Conservation (phyloP, 2,113 vertebrate species). For the Myodes glareolus region DNA sequence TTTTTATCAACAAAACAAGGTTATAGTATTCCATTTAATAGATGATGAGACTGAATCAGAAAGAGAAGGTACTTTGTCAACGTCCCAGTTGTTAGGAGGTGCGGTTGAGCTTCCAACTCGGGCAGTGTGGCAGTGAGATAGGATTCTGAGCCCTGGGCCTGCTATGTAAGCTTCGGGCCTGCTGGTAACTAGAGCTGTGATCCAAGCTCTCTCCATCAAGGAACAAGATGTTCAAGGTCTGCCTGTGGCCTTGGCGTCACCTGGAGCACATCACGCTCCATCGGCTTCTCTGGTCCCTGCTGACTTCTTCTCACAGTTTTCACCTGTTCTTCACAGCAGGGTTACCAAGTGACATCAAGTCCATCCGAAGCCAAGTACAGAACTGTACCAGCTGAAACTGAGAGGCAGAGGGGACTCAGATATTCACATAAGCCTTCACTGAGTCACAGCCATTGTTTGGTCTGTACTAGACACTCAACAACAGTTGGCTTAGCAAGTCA, state of each 20-base stretch:
- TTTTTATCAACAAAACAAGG: slow-evolving; percentile 34
- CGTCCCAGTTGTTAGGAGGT: not conserved
- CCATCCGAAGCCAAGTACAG: not conserved
- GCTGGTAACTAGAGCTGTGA: not conserved
- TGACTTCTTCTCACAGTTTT: not conserved
- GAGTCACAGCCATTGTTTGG: not conserved
- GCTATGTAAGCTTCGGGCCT: not conserved
- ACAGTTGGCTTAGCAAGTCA: not conserved
- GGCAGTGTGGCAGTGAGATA: not conserved
- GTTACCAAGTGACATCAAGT: not conserved
- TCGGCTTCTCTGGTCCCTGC: not conserved
- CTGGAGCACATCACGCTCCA: not conserved
- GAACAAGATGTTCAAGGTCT: not conserved
- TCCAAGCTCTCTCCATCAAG: not conserved
- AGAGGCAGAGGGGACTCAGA: not conserved
- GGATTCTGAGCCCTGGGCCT: not conserved
- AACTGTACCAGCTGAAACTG: not conserved
- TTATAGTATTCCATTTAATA: not conserved
- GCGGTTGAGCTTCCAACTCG: not conserved
- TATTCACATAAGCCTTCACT: not conserved
- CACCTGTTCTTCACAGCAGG: not conserved
- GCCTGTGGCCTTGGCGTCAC: not conserved
- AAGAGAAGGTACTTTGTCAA: not conserved
- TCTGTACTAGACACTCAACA: not conserved
- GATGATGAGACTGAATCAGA: slow-evolving; percentile 19